Evolutionary conservation across 2,888 invertebrate species (phyloP), one percentile per base, ranked within the genome.

Genomic region (Escarpia spicata): DNA sequence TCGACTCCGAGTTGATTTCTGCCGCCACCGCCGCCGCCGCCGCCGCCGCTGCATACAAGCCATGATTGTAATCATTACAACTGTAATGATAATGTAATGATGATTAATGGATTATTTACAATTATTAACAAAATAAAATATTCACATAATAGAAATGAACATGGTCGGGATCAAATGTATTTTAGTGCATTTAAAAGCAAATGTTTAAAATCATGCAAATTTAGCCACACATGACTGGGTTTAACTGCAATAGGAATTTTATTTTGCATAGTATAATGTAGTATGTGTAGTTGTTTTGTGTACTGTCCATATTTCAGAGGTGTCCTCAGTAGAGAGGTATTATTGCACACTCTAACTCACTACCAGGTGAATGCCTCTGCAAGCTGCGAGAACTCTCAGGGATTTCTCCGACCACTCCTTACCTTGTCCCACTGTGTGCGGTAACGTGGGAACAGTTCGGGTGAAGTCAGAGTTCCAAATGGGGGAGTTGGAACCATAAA

Each of bases 381-480:
- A 75, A 19, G 26, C 26, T 75, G 75, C 26, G 26, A 75, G 9
- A 52, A 52, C 12, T 52, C 12, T 26, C 75, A 75, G 3, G 15
- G 75, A 75, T 75, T 75, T 26, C 19, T 26, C 75, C 52, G 26
- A 26, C 19, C 2, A 26, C 26, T 26, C 26, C 75, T 19, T 92
- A 31, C 43, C 75, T 92, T 60, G 58, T 8, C 75, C n/a, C 10
- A 90, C n/a, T n/a, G 44, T 43, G n/a, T 43, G 44, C 43, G 43
- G 31, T 31, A 90, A 90, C 43, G 92, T n/a, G 43, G 95, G 94
- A 90, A 93, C 94, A 93, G 94, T 95, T 93, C 96, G 96, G 52
- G 95, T 95, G 96, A 98, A 99, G 52, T 98, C 98, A 0, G 98
- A 98, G 97, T 99, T 98, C 99, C 99, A 99, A 94, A 99, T 99